These are phyloP conservation scores for Carposina sasakii DNA, from an alignment of 1,140 invertebrate species.

Conservation along the genomic window DNA sequence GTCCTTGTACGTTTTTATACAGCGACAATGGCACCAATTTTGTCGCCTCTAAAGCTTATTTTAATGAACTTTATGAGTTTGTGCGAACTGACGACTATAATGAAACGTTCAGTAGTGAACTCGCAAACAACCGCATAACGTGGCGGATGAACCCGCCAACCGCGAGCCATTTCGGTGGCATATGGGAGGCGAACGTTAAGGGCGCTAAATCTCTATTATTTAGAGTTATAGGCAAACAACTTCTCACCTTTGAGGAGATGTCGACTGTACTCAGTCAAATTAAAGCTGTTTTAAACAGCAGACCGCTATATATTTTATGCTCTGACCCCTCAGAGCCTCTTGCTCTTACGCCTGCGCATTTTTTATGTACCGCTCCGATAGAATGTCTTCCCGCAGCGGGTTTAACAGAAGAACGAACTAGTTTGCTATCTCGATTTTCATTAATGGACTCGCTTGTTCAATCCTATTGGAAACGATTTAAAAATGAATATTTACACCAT, in stretches of 20 bases:
- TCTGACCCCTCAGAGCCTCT: conserved; percentile 36
- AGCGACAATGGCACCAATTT: conserved; percentile 36
- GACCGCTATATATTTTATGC: conserved; percentile 36
- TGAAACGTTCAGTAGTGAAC: neutral
- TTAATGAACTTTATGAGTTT: conserved; percentile 13
- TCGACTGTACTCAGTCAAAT: conserved; percentile 31
- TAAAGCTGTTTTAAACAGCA: conserved; percentile 36
- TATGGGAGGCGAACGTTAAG: conserved; percentile 18
- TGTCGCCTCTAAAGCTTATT: conserved; percentile 12
- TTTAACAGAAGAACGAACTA: neutral
- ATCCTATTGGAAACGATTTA: conserved; percentile 21
- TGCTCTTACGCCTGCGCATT: conserved; percentile 52
- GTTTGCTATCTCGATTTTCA: conserved; percentile 4
- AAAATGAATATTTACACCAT: conserved; percentile 16
- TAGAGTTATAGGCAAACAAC: conserved; percentile 23
- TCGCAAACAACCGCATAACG: conserved; percentile 17
- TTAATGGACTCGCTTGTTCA: conserved; percentile 16
- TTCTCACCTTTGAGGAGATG: conserved; percentile 34
- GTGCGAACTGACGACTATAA: conserved; percentile 11
- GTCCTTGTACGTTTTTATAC: conserved; percentile 25
- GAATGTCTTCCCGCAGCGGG: conserved; percentile 13
- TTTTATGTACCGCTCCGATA: conserved; percentile 35
- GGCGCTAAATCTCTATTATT: conserved; percentile 32
- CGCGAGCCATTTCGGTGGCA: conserved; percentile 33
- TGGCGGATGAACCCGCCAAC: conserved; percentile 26